These are phyloP conservation scores for Dendroctonus valens DNA, from an alignment of 1,140 invertebrate genomes.

Conservation along the genomic window DNA sequence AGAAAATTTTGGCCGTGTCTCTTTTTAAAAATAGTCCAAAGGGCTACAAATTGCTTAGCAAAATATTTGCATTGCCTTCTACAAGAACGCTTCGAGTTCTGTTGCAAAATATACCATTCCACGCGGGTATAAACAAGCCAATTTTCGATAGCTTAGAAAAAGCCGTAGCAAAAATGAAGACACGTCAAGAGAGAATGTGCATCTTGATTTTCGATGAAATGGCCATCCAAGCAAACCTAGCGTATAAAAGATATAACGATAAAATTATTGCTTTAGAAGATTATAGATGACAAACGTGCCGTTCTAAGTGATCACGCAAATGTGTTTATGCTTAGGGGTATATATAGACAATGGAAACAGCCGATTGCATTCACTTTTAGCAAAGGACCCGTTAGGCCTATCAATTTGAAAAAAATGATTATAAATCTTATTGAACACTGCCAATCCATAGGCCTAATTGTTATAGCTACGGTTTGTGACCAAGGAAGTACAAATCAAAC, in stretches of 20 bases:
- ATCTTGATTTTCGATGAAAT: slow-evolving; percentile 38
- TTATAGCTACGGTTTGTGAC: slow-evolving; percentile 43
- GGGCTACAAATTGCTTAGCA: slow-evolving; percentile 36
- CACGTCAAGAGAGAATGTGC: slow-evolving; percentile 13
- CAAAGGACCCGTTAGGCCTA: slow-evolving; percentile 33
- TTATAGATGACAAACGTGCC: slow-evolving; percentile 19
- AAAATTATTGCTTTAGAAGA: slow-evolving; percentile 36
- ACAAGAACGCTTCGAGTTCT: slow-evolving; percentile 36
- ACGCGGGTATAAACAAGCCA: slow-evolving; percentile 40
- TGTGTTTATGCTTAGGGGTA: slow-evolving; percentile 44
- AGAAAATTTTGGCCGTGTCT: slow-evolving; percentile 40
- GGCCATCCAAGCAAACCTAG: slow-evolving; percentile 11
- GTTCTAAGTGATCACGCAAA: slow-evolving; percentile 42
- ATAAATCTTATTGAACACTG: slow-evolving; percentile 35
- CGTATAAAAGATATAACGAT: slow-evolving; percentile 15
- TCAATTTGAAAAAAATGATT: slow-evolving; percentile 28
- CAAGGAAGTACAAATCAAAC: slow-evolving; percentile 39
- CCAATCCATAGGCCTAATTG: slow-evolving; percentile 37
- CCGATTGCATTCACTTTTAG: slow-evolving; percentile 36
- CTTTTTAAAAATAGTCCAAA: slow-evolving; percentile 41
- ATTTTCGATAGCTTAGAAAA: slow-evolving; percentile 19
- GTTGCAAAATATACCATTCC: slow-evolving; percentile 37
- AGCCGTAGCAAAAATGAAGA: slow-evolving; percentile 17
- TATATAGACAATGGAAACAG: slow-evolving; percentile 44
- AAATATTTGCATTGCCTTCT: slow-evolving; percentile 35